A percentile compares a stretch with the other conserved stretches of the same genome.
These are phyloP conservation scores for Cepphus grylle DNA, from an alignment of 2,113 vertebrate genomes.

Conservation along the genomic window DNA sequence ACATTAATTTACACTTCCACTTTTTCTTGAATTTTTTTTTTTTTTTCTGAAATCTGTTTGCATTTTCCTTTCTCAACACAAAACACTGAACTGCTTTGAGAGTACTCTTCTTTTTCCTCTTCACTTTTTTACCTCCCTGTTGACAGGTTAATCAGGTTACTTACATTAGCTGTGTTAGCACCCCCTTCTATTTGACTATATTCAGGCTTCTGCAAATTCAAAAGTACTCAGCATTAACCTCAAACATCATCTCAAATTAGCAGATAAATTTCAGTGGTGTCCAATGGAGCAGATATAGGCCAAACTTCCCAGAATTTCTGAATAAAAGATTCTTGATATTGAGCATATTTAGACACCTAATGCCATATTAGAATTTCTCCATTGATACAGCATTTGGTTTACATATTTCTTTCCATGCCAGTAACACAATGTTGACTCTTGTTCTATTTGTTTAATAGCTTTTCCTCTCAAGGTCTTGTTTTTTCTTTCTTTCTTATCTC, in stretches of 20 bases:
- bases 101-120: not conserved
- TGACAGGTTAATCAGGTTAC: not conserved
- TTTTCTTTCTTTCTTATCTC: not conserved
- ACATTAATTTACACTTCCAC: not conserved
- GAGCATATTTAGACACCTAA: not conserved
- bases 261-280: not conserved
- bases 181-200: not conserved
- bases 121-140: not conserved
- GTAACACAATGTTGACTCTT: not conserved
- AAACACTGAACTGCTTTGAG: not conserved
- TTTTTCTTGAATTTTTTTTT: not conserved
- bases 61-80: not conserved
- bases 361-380: not conserved
- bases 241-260: not conserved
- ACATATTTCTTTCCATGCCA: not conserved
- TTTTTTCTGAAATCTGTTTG: not conserved
- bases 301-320: not conserved
- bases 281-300: not conserved
- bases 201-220: not conserved
- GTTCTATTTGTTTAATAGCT: not conserved
- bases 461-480: not conserved
- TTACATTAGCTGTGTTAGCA: not conserved
- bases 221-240: not conserved
- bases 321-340: not conserved
- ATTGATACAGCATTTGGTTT: not conserved